Conservation (phyloP, 2,888 invertebrate genomes). For the Aromia moschata region DNA sequence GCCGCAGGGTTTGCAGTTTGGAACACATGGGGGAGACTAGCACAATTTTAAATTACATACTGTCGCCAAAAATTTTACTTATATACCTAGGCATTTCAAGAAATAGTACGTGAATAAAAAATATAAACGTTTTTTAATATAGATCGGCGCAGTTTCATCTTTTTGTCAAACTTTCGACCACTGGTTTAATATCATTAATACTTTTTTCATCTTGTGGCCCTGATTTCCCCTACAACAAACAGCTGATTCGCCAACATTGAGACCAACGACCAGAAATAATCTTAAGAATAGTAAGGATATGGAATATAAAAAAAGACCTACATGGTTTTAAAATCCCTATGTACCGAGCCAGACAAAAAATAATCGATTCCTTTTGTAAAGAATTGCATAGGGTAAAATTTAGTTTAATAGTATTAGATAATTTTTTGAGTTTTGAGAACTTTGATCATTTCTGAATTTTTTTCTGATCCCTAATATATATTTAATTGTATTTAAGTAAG, state of each 20-base stretch:
- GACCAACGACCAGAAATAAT: slow-evolving; percentile 44
- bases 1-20: slow-evolving; percentile 45
- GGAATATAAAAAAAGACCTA: slow-evolving; percentile 43
- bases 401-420: slow-evolving; percentile 28
- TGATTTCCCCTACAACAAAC: slow-evolving; percentile 26
- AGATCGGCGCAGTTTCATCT: too few species aligned
- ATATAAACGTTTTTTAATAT: too few species aligned
- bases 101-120: too few species aligned
- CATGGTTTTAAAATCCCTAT: slow-evolving; percentile 16
- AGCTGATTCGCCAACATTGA: slow-evolving; percentile 39
- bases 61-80: too few species aligned
- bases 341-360: slow-evolving; percentile 3
- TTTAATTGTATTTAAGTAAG: too few species aligned
- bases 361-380: slow-evolving; percentile 5
- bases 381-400: slow-evolving; percentile 27
- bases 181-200: too few species aligned
- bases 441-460: too few species aligned
- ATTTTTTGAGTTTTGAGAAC: too few species aligned
- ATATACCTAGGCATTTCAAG: too few species aligned
- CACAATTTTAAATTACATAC: too few species aligned
- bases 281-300: slow-evolving; percentile 41
- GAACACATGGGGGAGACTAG: slow-evolving; percentile 24
- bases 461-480: too few species aligned
- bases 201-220: slow-evolving; percentile 11
- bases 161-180: too few species aligned